A percentile compares a stretch with the other conserved stretches of the same genome.
Conservation (phyloP, 2,888 invertebrate species). For the Argyresthia goedartella region DNA sequence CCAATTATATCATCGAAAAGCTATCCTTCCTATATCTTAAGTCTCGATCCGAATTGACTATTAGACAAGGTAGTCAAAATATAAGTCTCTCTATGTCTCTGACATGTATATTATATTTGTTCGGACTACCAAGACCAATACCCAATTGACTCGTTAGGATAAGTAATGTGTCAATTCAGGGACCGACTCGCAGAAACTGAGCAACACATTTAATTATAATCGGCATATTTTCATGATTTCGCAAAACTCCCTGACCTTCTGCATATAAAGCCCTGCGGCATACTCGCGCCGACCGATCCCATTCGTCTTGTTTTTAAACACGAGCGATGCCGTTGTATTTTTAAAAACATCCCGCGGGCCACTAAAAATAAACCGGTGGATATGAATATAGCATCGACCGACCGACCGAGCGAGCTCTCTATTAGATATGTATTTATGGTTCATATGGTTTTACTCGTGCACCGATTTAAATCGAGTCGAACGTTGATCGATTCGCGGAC, state of each 20-base stretch:
- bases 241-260: constrained; percentile 2
- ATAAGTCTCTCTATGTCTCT: no score
- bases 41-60: no score
- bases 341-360: constrained; percentile 28
- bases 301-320: not conserved
- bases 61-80: no score
- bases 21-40: no score
- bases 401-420: not conserved
- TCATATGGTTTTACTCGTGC: not conserved
- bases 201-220: no score
- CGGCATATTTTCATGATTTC: constrained; percentile 2
- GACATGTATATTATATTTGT: no score
- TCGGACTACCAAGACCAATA: no score
- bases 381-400: constrained; percentile 2
- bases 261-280: not conserved
- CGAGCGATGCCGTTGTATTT: constrained; percentile 22
- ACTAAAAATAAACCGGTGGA: not conserved
- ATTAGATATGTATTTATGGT: not conserved
- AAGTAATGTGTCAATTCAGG: no score
- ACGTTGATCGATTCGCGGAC: not conserved
- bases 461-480: not conserved
- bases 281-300: not conserved
- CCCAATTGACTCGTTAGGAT: no score
- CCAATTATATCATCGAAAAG: no score
- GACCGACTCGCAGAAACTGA: no score